A percentile compares a stretch with the other conserved stretches of the same genome.
These are phyloP conservation scores for Drosophila birchii DNA, from an alignment of 2,888 invertebrate genomes.

Conservation along the genomic window DNA sequence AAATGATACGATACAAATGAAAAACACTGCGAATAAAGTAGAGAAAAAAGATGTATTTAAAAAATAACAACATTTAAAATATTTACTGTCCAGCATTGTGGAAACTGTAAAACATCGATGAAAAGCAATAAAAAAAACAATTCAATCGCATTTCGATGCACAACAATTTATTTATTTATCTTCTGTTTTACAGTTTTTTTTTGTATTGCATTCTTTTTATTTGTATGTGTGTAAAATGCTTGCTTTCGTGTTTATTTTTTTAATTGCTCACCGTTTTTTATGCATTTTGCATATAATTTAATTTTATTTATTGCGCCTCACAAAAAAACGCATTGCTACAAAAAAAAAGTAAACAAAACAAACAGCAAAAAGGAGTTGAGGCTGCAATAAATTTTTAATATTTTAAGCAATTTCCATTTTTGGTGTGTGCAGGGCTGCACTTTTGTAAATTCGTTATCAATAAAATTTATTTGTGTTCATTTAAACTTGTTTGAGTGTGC, in stretches of 20 bases:
- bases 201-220: slow-evolving; percentile 30
- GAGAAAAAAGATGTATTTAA: slow-evolving; percentile 5
- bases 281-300: slow-evolving; percentile 68
- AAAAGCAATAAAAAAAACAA: slow-evolving; percentile 35
- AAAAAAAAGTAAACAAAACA: slow-evolving; percentile 35
- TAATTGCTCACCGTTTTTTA: slow-evolving; percentile 69
- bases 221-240: slow-evolving; percentile 53
- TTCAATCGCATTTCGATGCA: slow-evolving; percentile 65
- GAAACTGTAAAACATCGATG: slow-evolving; percentile 75
- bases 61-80: slow-evolving; percentile 67
- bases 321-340: slow-evolving; percentile 16
- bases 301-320: slow-evolving; percentile 70
- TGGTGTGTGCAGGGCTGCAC: slow-evolving; percentile 28
- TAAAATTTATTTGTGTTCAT: slow-evolving; percentile 64
- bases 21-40: slow-evolving; percentile 33
- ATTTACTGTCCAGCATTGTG: slow-evolving; percentile 68
- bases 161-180: slow-evolving; percentile 66
- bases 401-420: slow-evolving; percentile 45
- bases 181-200: slow-evolving; percentile 49
- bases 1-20: slow-evolving; percentile 58
- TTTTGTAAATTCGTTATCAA: slow-evolving; percentile 72
- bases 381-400: slow-evolving; percentile 69
- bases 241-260: slow-evolving; percentile 75
- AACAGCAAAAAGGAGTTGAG: slow-evolving; percentile 30
- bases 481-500: slow-evolving; percentile 33